phyloP scores from a whole-genome alignment of 2,888 invertebrate species.

The Lucinisca nassula region DNA sequence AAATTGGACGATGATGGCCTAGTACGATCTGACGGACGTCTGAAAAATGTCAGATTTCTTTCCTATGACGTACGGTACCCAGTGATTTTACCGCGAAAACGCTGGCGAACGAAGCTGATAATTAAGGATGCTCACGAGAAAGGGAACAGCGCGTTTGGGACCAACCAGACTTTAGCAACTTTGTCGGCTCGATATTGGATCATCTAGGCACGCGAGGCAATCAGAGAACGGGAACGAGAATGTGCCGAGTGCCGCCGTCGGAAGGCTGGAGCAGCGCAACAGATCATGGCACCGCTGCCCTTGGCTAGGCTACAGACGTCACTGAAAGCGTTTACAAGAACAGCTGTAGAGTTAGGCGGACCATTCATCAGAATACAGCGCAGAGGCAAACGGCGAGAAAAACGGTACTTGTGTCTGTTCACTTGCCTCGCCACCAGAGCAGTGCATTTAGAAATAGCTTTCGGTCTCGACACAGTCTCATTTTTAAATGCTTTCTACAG shows the following conservation, averaged over 20 bases:
- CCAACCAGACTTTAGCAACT: slow-evolving; percentile 43
- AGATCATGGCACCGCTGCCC: slow-evolving; percentile 58
- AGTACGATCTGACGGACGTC: slow-evolving; percentile 19
- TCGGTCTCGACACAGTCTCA: neutral
- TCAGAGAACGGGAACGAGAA: slow-evolving; percentile 59
- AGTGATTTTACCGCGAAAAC: slow-evolving; percentile 57
- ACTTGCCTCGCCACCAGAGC: slow-evolving; percentile 63
- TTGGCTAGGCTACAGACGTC: slow-evolving; percentile 15
- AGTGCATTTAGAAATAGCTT: slow-evolving; percentile 50
- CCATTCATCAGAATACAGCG: slow-evolving; percentile 35
- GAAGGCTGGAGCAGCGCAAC: slow-evolving; percentile 27
- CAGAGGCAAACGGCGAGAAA: slow-evolving; percentile 28
- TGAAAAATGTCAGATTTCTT: slow-evolving; percentile 50
- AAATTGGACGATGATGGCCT: slow-evolving; percentile 45
- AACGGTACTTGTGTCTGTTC: slow-evolving; percentile 65
- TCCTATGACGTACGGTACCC: slow-evolving; percentile 47
- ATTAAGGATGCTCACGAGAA: slow-evolving; percentile 57
- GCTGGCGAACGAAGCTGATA: slow-evolving; percentile 52
- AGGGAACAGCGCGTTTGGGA: slow-evolving; percentile 39
- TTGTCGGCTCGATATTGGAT: slow-evolving; percentile 61
- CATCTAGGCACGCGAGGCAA: slow-evolving; percentile 9
- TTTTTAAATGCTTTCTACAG: slow-evolving; percentile 1
- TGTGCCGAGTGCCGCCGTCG: slow-evolving; percentile 25
- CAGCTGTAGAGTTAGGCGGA: slow-evolving; percentile 54
- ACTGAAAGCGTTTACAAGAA: neutral